Conservation (phyloP, 2,797 vertebrate genomes). For the Neosilurus hyrtlii region DNA sequence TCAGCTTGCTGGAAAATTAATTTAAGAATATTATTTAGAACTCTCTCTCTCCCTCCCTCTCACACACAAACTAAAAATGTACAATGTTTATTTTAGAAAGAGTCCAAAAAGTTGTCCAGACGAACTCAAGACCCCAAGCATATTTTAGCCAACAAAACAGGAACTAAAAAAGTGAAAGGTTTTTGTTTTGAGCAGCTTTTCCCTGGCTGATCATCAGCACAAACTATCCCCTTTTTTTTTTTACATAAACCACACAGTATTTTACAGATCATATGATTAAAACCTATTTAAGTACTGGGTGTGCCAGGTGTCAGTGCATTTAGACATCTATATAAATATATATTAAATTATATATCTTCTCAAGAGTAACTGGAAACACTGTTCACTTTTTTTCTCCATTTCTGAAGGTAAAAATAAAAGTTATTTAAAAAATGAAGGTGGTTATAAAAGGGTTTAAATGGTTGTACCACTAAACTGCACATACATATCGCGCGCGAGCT, state of each 20-base stretch:
- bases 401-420: no score
- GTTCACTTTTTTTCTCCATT: no score
- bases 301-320: neutral
- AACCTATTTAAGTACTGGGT: neutral
- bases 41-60: no score
- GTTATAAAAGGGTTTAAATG: no score
- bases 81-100: neutral
- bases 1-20: neutral
- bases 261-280: neutral
- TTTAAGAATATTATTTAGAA: no score
- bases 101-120: neutral
- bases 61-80: no score
- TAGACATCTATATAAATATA: neutral
- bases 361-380: no score
- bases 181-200: neutral
- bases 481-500: neutral
- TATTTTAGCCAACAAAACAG: neutral
- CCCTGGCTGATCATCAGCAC: neutral
- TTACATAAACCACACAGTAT: neutral
- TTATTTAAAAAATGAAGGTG: no score
- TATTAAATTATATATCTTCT: no score
- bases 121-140: neutral
- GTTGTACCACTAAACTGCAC: no score
- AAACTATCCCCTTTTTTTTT: neutral
- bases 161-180: neutral